Evolutionary conservation across 2,888 invertebrate genomes (phyloP).

Genomic region (Eupeodes latifasciatus): DNA sequence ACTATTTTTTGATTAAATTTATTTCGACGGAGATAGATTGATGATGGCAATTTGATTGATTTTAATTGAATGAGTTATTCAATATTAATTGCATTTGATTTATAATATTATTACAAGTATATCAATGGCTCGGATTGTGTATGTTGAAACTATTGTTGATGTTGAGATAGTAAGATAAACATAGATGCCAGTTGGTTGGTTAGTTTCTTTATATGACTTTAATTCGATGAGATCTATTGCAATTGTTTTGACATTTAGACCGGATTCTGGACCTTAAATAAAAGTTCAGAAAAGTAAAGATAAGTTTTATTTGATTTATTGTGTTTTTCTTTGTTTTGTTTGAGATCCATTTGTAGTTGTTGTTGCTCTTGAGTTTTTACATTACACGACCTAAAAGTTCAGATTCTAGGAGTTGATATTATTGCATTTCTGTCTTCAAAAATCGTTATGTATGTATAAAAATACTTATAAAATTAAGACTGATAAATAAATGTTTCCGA

Average conservation of each 20-base stretch:
- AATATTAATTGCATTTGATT: slow-evolving; percentile 62
- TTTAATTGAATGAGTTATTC: slow-evolving; percentile 64
- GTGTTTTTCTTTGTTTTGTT: slow-evolving; percentile 1
- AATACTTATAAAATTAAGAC: too few species aligned
- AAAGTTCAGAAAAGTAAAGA: slow-evolving; percentile 18
- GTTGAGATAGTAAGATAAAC: background rate
- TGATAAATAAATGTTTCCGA: too few species aligned
- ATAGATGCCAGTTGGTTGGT: background rate
- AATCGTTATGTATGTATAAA: too few species aligned
- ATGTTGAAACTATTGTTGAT: slow-evolving; percentile 4
- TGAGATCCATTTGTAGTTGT: slow-evolving; percentile 19
- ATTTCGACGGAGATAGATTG: slow-evolving; percentile 36
- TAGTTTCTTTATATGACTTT: background rate
- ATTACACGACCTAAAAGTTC: too few species aligned
- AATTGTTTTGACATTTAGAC: slow-evolving; percentile 26
- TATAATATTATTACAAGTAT: background rate
- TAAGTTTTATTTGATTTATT: background rate
- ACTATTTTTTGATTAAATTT: slow-evolving; percentile 34
- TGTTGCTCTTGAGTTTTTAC: slow-evolving; percentile 29
- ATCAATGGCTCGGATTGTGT: slow-evolving; percentile 47
- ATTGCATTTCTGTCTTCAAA: too few species aligned
- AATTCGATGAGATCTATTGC: slow-evolving; percentile 39
- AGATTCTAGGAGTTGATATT: too few species aligned
- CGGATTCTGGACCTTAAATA: slow-evolving; percentile 32
- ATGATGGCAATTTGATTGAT: slow-evolving; percentile 67